phyloP scores from a whole-genome alignment of 2,113 vertebrate species.

The Ranitomeya variabilis region DNA sequence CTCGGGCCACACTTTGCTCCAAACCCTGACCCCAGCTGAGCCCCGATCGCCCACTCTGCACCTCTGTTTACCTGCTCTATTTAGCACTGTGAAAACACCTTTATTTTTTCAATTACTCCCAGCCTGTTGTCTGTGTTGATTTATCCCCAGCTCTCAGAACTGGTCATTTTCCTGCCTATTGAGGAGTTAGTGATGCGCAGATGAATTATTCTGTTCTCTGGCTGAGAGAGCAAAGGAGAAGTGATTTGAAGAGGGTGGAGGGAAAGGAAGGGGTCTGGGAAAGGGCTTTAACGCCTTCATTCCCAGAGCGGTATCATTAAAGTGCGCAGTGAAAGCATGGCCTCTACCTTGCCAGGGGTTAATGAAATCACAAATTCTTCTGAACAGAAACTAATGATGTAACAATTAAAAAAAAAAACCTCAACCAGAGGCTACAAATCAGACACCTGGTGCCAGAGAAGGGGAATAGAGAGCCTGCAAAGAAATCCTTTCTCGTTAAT shows the following conservation, averaged over 20 bases:
- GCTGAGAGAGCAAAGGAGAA: conserved; percentile 56
- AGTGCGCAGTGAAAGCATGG: too few relatives aligned
- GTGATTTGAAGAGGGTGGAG: conserved; percentile 21
- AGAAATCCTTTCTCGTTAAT: conserved; percentile 54
- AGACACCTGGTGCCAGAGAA: conserved; percentile 49
- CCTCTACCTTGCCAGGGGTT: background rate
- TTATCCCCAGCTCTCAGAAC: conserved; percentile 60
- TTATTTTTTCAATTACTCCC: conserved; percentile 60
- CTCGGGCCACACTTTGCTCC: background rate
- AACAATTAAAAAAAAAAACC: conserved; percentile 42
- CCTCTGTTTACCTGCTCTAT: conserved; percentile 56
- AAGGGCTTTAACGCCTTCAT: conserved; percentile 18
- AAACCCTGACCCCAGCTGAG: background rate
- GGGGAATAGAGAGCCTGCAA: conserved; percentile 18
- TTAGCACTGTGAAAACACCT: conserved; percentile 55
- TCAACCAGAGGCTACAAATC: conserved; percentile 46
- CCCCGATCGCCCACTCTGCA: conserved; percentile 28
- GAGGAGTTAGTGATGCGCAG: conserved; percentile 60
- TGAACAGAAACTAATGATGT: conserved; percentile 45
- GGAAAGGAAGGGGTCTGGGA: conserved; percentile 29
- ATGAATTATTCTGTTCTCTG: conserved; percentile 57
- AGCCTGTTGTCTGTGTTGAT: conserved; percentile 60
- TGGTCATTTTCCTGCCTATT: conserved; percentile 63
- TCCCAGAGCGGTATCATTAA: background rate
- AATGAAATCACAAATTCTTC: conserved; percentile 21